Conservation (phyloP, 2,113 vertebrate genomes). For the Dasyornis broadbenti region DNA sequence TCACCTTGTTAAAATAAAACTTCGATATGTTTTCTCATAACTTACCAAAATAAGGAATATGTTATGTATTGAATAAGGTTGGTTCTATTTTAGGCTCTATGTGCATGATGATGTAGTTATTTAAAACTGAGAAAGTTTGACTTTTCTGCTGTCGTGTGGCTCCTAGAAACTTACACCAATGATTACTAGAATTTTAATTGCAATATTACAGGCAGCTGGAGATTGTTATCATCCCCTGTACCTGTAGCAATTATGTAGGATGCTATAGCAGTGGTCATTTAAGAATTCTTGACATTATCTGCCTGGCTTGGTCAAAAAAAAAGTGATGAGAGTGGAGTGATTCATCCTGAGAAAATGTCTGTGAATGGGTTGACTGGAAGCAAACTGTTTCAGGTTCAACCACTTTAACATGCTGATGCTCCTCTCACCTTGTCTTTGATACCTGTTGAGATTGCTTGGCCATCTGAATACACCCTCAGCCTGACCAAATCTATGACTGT, state of each 20-base stretch:
- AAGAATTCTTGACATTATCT: not conserved
- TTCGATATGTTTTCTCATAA: not conserved
- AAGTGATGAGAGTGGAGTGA: not conserved
- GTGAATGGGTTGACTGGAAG: not conserved
- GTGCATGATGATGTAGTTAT: not conserved
- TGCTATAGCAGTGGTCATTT: not conserved
- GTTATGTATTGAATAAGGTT: not conserved
- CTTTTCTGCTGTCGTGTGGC: not conserved
- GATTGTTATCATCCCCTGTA: not conserved
- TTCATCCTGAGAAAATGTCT: not conserved
- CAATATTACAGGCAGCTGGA: not conserved
- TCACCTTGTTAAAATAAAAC: not conserved
- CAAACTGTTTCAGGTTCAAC: not conserved
- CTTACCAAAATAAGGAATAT: not conserved
- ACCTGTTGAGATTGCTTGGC: not conserved
- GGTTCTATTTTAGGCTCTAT: not conserved
- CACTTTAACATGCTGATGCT: not conserved
- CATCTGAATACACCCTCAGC: not conserved
- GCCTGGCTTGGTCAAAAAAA: not conserved
- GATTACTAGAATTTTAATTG: conserved; percentile 2
- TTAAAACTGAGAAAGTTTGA: not conserved
- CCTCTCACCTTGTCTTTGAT: not conserved
- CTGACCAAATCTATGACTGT: not conserved
- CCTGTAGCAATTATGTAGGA: not conserved
- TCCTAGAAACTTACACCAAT: not conserved